Evolutionary conservation across 1,140 invertebrate genomes (phyloP).

Genomic region (Penaeus vannamei): DNA sequence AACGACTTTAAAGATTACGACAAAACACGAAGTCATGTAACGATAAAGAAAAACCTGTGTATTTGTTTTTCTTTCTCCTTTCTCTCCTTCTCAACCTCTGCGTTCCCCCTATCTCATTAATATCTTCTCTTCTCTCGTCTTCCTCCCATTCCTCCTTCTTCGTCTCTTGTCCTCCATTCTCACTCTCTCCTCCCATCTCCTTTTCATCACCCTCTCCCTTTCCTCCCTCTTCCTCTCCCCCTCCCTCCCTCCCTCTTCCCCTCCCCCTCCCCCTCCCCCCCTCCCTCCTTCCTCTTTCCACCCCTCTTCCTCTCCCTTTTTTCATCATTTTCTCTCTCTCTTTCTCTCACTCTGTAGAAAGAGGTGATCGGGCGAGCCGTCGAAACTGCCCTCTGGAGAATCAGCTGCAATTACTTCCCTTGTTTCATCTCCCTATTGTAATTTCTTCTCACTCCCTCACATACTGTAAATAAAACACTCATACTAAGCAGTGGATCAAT

Average conservation of each 20-base stretch:
- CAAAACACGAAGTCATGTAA: no score
- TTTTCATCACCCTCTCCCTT: not conserved
- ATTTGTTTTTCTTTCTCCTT: no score
- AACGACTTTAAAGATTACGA: no score
- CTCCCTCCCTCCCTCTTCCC: not conserved
- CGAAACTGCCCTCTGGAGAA: conserved; percentile 38
- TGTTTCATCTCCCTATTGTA: conserved; percentile 61
- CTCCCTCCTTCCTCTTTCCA: not conserved
- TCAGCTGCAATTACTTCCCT: conserved; percentile 45
- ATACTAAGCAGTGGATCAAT: conserved; percentile 10
- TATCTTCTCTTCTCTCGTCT: no score
- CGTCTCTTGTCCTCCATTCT: not conserved
- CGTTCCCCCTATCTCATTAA: not conserved
- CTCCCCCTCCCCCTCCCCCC: not conserved
- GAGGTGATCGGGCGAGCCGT: conserved; percentile 14
- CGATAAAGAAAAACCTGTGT: no score
- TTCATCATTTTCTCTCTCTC: not conserved
- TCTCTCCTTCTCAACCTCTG: not conserved
- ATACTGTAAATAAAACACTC: conserved; percentile 63
- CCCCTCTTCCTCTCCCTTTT: no score
- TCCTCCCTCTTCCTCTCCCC: not conserved
- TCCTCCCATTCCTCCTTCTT: not conserved
- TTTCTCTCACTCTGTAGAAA: not conserved
- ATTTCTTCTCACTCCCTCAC: conserved; percentile 56
- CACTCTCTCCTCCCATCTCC: not conserved